Evolutionary conservation across 2,888 invertebrate species (phyloP).

Genomic region (Dysmachus trigonus): DNA sequence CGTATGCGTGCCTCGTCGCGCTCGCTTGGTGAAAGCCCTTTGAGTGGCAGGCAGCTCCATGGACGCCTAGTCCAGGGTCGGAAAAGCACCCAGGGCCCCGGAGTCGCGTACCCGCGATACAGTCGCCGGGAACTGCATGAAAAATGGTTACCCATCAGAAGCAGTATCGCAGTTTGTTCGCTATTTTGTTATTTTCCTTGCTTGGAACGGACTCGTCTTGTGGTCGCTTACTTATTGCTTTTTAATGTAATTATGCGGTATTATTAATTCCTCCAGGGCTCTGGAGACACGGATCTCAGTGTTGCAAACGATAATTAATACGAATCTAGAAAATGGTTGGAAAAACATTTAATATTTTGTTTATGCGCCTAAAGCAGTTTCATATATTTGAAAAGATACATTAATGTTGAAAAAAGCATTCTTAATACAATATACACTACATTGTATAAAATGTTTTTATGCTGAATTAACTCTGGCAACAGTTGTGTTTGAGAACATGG

Average conservation of each 20-base stretch:
- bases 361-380: too few relatives aligned
- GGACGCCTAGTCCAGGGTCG: slow-evolving; percentile 28
- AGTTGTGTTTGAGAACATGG: too few relatives aligned
- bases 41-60: slow-evolving; percentile 45
- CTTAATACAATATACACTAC: too few relatives aligned
- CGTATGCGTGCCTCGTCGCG: slow-evolving; percentile 7
- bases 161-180: slow-evolving; percentile 46
- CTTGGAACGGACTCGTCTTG: not conserved
- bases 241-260: slow-evolving; percentile 46
- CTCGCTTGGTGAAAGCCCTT: slow-evolving; percentile 23
- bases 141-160: slow-evolving; percentile 48
- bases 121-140: slow-evolving; percentile 43
- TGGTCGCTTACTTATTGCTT: slow-evolving; percentile 47
- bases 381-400: too few relatives aligned
- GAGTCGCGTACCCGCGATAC: slow-evolving; percentile 27
- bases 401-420: too few relatives aligned
- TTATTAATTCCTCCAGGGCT: slow-evolving; percentile 45
- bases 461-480: too few relatives aligned
- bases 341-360: not conserved
- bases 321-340: not conserved
- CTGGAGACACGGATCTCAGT: not conserved
- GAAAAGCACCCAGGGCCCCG: not conserved
- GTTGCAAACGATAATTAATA: not conserved
- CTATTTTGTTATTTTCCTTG: slow-evolving; percentile 41
- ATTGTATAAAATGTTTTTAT: too few relatives aligned